Conservation (phyloP, 2,797 vertebrate genomes). For the Philypnodon macrostomus region DNA sequence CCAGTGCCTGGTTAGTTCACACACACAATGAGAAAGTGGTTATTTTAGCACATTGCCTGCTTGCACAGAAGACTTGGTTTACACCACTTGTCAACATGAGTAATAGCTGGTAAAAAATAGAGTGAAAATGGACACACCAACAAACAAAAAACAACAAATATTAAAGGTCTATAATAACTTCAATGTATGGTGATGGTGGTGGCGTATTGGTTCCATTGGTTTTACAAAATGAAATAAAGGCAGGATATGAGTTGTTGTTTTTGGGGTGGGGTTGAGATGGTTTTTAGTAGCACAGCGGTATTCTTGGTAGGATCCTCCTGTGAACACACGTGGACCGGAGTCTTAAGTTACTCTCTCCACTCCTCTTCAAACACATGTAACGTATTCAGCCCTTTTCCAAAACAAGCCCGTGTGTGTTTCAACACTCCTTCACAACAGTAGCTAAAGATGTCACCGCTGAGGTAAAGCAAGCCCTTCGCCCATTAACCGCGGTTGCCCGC, state of each 20-base stretch:
- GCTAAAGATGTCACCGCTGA: slow-evolving; percentile 41
- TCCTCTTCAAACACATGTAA: slow-evolving; percentile 3
- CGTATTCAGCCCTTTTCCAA: background rate
- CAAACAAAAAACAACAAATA: no score
- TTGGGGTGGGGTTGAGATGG: background rate
- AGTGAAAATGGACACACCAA: no score
- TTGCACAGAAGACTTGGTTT: no score
- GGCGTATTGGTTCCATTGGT: no score
- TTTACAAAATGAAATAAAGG: no score
- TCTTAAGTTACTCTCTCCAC: background rate
- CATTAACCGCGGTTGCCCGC: slow-evolving; percentile 46
- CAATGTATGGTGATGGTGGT: no score
- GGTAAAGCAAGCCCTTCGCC: slow-evolving; percentile 43
- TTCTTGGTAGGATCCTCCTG: background rate
- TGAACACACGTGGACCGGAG: background rate
- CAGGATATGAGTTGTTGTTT: background rate
- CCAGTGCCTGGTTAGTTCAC: no score
- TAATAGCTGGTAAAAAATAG: no score
- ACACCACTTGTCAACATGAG: no score
- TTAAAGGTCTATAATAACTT: no score
- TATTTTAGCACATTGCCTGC: no score
- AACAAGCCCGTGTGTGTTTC: slow-evolving; percentile 20
- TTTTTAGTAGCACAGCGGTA: background rate
- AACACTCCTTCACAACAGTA: slow-evolving; percentile 40
- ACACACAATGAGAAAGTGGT: no score